Conservation (phyloP, 53 echinoderm and acorn worm species). For the Crossaster papposus region DNA sequence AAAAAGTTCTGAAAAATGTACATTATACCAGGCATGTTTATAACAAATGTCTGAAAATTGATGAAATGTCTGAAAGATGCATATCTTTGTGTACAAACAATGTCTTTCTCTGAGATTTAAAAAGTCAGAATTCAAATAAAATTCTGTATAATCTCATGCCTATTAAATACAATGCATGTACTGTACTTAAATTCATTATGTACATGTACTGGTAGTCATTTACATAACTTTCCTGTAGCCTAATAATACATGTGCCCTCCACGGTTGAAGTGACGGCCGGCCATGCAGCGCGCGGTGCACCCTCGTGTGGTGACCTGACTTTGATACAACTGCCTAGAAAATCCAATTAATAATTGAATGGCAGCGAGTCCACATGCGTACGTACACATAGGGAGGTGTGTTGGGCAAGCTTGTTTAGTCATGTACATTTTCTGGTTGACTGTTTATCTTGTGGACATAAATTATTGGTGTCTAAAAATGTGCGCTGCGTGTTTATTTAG, state of each 20-base stretch:
- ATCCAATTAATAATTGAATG: constrained; percentile 48
- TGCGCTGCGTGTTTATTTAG: neutral
- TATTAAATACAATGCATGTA: neutral
- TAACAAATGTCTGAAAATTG: too few relatives aligned
- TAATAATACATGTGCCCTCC: neutral
- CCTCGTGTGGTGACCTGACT: constrained; percentile 46
- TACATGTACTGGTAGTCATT: neutral
- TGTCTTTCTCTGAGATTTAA: too few relatives aligned
- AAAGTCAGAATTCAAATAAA: too few relatives aligned
- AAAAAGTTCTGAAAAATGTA: too few relatives aligned
- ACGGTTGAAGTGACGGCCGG: neutral
- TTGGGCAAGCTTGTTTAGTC: neutral
- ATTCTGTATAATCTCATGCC: too few relatives aligned
- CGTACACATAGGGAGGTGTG: neutral
- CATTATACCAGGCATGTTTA: too few relatives aligned
- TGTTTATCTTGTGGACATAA: neutral
- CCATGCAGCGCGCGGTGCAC: neutral
- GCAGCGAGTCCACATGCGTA: neutral
- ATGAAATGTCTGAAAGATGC: too few relatives aligned
- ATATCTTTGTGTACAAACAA: too few relatives aligned
- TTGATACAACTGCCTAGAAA: constrained; percentile 25
- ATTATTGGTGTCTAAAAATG: neutral
- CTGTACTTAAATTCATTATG: neutral
- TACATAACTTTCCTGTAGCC: neutral
- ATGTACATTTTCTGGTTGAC: neutral